Evolutionary conservation across 2,797 vertebrate species (phyloP), one percentile per base, ranked within the genome.

Genomic region (Pelobates cultripes): DNA sequence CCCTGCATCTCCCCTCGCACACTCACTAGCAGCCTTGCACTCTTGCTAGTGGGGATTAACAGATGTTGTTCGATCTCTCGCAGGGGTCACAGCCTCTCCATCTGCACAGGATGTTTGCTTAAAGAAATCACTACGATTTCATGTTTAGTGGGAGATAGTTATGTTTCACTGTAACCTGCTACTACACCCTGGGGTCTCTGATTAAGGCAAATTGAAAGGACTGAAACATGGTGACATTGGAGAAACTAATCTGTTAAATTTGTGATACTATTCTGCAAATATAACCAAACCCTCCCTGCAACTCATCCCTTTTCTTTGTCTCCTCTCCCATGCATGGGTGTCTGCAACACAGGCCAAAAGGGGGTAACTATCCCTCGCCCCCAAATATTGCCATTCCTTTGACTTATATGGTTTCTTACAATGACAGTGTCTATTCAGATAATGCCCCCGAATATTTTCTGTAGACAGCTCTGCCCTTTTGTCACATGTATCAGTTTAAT

Each of bases 31-130:
- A 79, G 43, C 0, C 2, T n/a, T 15, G 67, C 72, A 10, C 77
- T 41, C n/a, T 72, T 43, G 74, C 80, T 61, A 75, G 43, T 45
- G 67, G 75, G 80, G 72, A 45, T 53, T 70, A 71, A 79, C 82
- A 84, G 82, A 84, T 84, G 77, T 67, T 69, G 82, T 14, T 75
- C 69, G 73, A 77, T 79, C 72, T 79, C 72, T 75, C 3, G 1
- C 9, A 75, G 64, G 70, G 77, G 82, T 84, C 71, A 64, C 72
- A 84, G 72, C 72, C 77, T 84, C 82, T 66, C 82, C 82, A 84
- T 84, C 77, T 84, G 82, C 67, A 45, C 82, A 79, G 82, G 77
- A 84, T 78, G 72, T 84, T 79, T 75, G 70, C 66, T 75, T 79
- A 79, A 79, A 77, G 82, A 81, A 72, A 73, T 80, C 51, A 45